These are phyloP conservation scores for Chamaedrilus cognettii DNA, from an alignment of 2,888 invertebrate genomes.

Conservation along the genomic window DNA sequence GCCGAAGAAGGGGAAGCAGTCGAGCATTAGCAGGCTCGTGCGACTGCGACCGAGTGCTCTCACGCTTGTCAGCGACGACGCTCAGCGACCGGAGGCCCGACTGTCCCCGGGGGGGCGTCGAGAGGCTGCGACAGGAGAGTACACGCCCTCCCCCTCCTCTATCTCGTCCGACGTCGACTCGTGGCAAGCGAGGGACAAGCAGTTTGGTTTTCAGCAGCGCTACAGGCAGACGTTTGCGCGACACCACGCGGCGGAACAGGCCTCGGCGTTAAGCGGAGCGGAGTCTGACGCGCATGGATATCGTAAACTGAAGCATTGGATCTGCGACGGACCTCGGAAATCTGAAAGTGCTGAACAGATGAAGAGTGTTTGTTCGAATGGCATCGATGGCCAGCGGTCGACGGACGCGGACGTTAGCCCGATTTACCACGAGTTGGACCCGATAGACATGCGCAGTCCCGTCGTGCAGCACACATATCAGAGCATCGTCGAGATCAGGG, in stretches of 20 bases:
- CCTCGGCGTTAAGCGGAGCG: no score
- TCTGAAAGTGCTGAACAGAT: neutral
- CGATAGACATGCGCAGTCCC: constrained; percentile 7
- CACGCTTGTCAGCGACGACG: neutral
- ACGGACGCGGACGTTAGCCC: constrained; percentile 15
- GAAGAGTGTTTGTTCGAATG: neutral
- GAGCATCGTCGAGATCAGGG: constrained; percentile 23
- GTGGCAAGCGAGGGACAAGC: no score
- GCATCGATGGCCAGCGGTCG: neutral
- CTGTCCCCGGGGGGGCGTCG: neutral
- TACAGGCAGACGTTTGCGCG: no score
- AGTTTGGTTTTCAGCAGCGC: no score
- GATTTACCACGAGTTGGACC: constrained; percentile 27
- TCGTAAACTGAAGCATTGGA: no score
- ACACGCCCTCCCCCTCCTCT: neutral
- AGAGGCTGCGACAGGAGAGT: neutral
- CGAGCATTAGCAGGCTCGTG: neutral
- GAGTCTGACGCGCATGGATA: no score
- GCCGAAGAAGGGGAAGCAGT: no score
- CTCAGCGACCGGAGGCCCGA: neutral
- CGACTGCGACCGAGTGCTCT: neutral
- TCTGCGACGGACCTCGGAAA: neutral
- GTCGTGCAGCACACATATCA: constrained; percentile 22
- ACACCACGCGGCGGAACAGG: no score
- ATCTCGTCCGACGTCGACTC: neutral